Percentiles rank a stretch among this genome's conserved stretches.
These are phyloP conservation scores for Scyliorhinus canicula DNA, from an alignment of 2,797 vertebrate genomes.

Conservation along the genomic window DNA sequence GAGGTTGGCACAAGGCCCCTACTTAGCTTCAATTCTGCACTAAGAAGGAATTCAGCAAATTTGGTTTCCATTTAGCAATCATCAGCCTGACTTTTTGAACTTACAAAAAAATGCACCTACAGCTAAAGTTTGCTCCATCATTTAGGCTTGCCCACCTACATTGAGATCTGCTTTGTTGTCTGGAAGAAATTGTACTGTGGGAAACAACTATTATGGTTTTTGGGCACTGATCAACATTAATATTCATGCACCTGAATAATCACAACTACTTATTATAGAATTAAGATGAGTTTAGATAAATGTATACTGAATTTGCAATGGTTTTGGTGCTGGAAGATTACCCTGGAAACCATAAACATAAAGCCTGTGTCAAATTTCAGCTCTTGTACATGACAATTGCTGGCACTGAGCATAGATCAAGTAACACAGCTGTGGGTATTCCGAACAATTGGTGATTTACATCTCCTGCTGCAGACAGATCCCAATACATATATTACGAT, in stretches of 20 bases:
- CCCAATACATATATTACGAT: neutral
- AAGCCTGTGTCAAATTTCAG: neutral
- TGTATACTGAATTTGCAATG: neutral
- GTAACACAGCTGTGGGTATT: neutral
- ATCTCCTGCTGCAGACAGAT: neutral
- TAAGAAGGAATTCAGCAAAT: neutral
- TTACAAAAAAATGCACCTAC: neutral
- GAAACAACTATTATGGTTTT: constrained; percentile 23
- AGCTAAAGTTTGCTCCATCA: neutral
- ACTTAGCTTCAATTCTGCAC: neutral
- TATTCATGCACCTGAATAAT: constrained; percentile 26
- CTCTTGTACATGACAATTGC: constrained; percentile 8
- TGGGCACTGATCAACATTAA: neutral
- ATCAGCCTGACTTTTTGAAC: constrained; percentile 29
- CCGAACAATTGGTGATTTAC: neutral
- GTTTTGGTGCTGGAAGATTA: neutral
- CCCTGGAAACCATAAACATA: constrained; percentile 11
- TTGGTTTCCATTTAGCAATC: constrained; percentile 3
- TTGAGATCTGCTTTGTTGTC: constrained; percentile 22
- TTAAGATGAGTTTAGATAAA: constrained; percentile 30
- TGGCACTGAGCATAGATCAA: neutral
- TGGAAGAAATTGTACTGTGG: constrained; percentile 13
- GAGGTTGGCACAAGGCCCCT: neutral
- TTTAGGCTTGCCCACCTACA: constrained; percentile 20
- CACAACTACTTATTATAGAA: constrained; percentile 19